Evolutionary conservation across 2,888 invertebrate genomes (phyloP).

Genomic region (Chrysomela aeneicollis): DNA sequence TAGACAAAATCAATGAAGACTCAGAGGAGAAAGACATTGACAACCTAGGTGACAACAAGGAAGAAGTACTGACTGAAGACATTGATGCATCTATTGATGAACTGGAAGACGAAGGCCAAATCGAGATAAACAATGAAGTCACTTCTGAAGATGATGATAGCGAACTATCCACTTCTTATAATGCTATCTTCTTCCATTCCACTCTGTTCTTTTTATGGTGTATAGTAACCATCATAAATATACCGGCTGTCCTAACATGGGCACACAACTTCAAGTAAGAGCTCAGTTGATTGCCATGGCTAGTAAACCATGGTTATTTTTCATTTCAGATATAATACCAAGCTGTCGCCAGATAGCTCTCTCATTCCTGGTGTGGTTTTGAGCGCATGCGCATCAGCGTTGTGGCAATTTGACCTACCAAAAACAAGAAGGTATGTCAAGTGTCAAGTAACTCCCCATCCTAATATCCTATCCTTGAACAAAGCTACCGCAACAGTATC

Average conservation of each 20-base stretch:
- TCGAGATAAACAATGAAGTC: neutral
- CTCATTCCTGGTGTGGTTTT: slow-evolving; percentile 67
- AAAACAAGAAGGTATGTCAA: slow-evolving; percentile 69
- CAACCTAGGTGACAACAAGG: slow-evolving; percentile 4
- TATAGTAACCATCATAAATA: slow-evolving; percentile 70
- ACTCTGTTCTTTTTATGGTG: slow-evolving; percentile 75
- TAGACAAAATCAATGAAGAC: neutral
- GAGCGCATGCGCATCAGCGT: slow-evolving; percentile 66
- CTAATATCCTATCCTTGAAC: too few relatives aligned
- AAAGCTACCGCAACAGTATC: too few relatives aligned
- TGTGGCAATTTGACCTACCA: slow-evolving; percentile 76
- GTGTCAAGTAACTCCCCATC: too few relatives aligned
- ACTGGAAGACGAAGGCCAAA: neutral
- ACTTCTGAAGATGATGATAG: slow-evolving; percentile 2
- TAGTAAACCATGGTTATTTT: neutral
- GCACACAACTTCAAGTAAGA: slow-evolving; percentile 79
- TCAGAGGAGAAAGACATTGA: neutral
- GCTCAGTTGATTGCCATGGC: slow-evolving; percentile 8
- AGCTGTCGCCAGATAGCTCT: slow-evolving; percentile 70
- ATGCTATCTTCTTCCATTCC: slow-evolving; percentile 73
- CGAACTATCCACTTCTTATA: slow-evolving; percentile 39
- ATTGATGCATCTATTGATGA: slow-evolving; percentile 12
- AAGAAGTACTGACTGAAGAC: slow-evolving; percentile 16
- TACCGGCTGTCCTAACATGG: slow-evolving; percentile 81
- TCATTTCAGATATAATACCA: slow-evolving; percentile 64